Evolutionary conservation across 1,140 invertebrate genomes (phyloP).

Genomic region (Procambarus clarkii): DNA sequence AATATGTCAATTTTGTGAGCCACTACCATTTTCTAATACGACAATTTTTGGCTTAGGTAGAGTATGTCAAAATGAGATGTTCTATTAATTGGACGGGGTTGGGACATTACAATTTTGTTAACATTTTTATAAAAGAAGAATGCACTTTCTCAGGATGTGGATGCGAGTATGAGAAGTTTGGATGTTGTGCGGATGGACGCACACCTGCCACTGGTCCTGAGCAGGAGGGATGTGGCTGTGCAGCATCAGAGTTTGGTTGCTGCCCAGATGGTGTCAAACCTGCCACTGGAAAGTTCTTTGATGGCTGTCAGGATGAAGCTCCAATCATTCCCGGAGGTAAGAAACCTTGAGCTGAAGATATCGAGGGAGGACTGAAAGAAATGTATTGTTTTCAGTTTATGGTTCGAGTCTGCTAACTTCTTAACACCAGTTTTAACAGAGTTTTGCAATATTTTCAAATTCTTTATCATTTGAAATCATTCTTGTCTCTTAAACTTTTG

Average conservation of each 20-base stretch:
- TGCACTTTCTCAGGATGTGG: conserved; percentile 82
- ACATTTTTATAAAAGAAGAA: too few relatives aligned
- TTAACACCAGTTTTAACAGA: too few relatives aligned
- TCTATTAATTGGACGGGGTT: too few relatives aligned
- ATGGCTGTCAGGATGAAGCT: conserved; percentile 43
- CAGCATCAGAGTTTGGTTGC: conserved; percentile 93
- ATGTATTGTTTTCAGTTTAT: background rate
- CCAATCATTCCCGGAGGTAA: conserved; percentile 53
- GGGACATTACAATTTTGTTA: too few relatives aligned
- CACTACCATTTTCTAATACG: too few relatives aligned
- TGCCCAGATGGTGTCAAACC: conserved; percentile 91
- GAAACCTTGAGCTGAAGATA: background rate
- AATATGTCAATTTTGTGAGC: too few relatives aligned
- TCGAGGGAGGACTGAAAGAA: background rate
- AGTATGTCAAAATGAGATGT: too few relatives aligned
- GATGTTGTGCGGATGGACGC: conserved; percentile 90
- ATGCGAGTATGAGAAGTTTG: conserved; percentile 86
- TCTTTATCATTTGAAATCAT: too few relatives aligned
- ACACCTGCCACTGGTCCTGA: conserved; percentile 76
- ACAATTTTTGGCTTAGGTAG: too few relatives aligned
- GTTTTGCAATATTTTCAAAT: too few relatives aligned
- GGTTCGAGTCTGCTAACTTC: too few relatives aligned
- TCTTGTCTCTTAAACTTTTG: too few relatives aligned
- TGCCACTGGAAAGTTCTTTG: conserved; percentile 83
- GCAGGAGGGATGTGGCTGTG: conserved; percentile 86